A percentile compares a stretch with the other conserved stretches of the same genome.
phyloP scores from a whole-genome alignment of 2,797 vertebrate genomes.

The Thaleichthys pacificus region DNA sequence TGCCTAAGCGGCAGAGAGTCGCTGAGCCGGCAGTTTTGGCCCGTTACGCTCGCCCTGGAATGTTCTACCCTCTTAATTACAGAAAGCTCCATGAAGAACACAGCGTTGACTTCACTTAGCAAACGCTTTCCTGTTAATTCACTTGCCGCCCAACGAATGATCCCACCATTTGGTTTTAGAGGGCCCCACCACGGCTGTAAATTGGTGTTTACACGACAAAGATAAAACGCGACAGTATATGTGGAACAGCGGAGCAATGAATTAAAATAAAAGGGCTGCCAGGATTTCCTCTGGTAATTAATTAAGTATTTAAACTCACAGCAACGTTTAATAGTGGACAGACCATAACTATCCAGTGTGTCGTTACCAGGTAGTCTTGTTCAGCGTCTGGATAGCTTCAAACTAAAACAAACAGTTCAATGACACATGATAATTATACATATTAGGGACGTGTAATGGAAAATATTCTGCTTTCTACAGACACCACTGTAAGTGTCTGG shows the following conservation, averaged over 20 bases:
- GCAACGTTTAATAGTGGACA: no score
- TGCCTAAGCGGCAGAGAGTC: conserved; percentile 67
- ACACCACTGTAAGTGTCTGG: conserved; percentile 71
- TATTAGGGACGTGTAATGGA: conserved; percentile 70
- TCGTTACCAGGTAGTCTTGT: conserved; percentile 34
- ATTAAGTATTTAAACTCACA: no score
- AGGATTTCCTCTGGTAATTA: background rate
- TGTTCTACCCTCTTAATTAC: conserved; percentile 67
- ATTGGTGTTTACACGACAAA: conserved; percentile 8
- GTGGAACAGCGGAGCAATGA: conserved; percentile 25
- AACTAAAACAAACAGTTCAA: conserved; percentile 67
- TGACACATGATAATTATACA: conserved; percentile 74
- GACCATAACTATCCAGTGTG: no score
- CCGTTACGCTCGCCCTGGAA: conserved; percentile 68
- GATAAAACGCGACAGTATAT: background rate
- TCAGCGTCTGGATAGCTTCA: conserved; percentile 50
- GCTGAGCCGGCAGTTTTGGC: conserved; percentile 77
- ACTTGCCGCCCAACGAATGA: conserved; percentile 35
- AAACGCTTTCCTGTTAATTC: conserved; percentile 43
- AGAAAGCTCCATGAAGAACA: conserved; percentile 62
- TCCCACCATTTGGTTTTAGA: conserved; percentile 51
- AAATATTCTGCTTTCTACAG: conserved; percentile 73
- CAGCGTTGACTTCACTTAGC: conserved; percentile 32
- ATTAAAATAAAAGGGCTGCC: conserved; percentile 17
- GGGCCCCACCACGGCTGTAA: conserved; percentile 38